Evolutionary conservation across 1,140 invertebrate genomes (phyloP).

Genomic region (Trigoniulus corallinus): DNA sequence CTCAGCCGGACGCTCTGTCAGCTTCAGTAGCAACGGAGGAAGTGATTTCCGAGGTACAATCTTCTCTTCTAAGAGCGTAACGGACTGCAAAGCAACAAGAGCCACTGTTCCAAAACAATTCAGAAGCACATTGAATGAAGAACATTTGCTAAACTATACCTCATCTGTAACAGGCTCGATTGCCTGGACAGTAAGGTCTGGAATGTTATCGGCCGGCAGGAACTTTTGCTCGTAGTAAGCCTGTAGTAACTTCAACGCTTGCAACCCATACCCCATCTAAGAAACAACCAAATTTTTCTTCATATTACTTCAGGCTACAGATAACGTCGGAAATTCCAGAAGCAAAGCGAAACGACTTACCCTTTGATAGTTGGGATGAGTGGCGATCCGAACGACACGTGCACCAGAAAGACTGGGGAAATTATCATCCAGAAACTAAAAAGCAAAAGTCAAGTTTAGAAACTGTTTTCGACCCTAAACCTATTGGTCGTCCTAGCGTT

Average conservation of each 20-base stretch:
- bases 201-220: slow-evolving; percentile 32
- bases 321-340: neutral
- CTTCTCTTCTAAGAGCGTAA: slow-evolving; percentile 20
- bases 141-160: slow-evolving; percentile 23
- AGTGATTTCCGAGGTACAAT: slow-evolving; percentile 29
- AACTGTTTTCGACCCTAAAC: no score
- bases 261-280: slow-evolving; percentile 87
- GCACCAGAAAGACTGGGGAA: slow-evolving; percentile 83
- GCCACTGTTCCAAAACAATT: neutral
- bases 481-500: no score
- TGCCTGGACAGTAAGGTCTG: slow-evolving; percentile 33
- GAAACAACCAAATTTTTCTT: slow-evolving; percentile 3
- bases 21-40: slow-evolving; percentile 35
- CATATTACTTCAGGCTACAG: neutral
- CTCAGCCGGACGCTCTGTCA: slow-evolving; percentile 73
- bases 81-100: neutral
- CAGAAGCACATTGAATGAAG: neutral
- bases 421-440: slow-evolving; percentile 67
- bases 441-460: slow-evolving; percentile 3
- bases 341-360: slow-evolving; percentile 29
- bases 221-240: slow-evolving; percentile 82
- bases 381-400: slow-evolving; percentile 86
- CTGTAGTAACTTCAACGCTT: slow-evolving; percentile 63
- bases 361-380: slow-evolving; percentile 92
- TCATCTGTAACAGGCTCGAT: slow-evolving; percentile 32